These are phyloP conservation scores for Phalangium opilio DNA, from an alignment of 2,888 invertebrate genomes.

Conservation along the genomic window DNA sequence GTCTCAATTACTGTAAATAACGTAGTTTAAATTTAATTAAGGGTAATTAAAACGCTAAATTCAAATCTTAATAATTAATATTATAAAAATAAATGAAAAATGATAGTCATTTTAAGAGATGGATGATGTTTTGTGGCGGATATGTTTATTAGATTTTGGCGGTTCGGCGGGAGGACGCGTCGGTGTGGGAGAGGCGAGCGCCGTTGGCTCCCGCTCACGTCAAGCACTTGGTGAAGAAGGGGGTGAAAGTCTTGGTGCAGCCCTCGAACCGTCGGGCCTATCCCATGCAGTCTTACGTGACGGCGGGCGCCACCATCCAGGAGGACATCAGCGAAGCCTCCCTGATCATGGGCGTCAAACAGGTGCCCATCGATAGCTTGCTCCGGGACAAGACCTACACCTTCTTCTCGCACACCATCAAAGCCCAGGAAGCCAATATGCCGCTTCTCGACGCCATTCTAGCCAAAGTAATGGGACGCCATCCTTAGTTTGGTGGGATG, in stretches of 20 bases:
- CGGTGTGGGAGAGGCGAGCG: slow-evolving; percentile 89
- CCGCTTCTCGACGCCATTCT: slow-evolving; percentile 84
- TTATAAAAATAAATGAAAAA: no score
- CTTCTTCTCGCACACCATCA: slow-evolving; percentile 98
- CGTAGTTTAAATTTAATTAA: no score
- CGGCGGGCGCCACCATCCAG: slow-evolving; percentile 78
- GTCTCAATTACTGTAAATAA: no score
- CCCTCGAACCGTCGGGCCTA: slow-evolving; percentile 95
- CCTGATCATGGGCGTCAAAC: slow-evolving; percentile 95
- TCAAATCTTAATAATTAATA: no score
- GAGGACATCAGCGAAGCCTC: slow-evolving; percentile 94
- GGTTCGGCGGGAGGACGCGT: slow-evolving; percentile 78
- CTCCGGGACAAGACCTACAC: slow-evolving; percentile 95
- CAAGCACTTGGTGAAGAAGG: slow-evolving; percentile 63
- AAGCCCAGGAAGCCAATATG: slow-evolving; percentile 98
- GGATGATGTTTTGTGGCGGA: neutral
- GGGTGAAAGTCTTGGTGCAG: slow-evolving; percentile 90
- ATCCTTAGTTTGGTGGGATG: no score
- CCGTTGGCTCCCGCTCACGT: slow-evolving; percentile 88
- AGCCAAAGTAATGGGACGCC: slow-evolving; percentile 61
- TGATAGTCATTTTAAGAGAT: no score
- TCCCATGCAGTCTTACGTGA: slow-evolving; percentile 84
- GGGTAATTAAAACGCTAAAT: no score
- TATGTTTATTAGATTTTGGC: slow-evolving; percentile 49
- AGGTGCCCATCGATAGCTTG: slow-evolving; percentile 76